phyloP scores from a whole-genome alignment of 2,888 invertebrate species.

The Fissipunctia ypsillon region DNA sequence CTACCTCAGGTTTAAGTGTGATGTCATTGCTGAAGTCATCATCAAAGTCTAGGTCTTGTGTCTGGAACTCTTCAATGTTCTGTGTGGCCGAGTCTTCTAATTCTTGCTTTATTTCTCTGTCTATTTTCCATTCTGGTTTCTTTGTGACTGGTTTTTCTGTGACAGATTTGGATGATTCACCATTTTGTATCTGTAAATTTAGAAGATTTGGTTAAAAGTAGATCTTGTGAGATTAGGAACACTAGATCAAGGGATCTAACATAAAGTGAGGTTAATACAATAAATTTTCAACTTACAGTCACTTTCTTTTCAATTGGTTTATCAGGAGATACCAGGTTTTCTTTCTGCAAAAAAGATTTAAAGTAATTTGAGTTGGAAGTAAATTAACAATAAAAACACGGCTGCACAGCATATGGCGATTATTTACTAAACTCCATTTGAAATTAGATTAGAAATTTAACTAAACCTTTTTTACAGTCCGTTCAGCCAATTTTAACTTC shows the following conservation, averaged over 20 bases:
- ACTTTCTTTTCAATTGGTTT: slow-evolving; percentile 43
- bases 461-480: no score
- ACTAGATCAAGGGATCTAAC: no score
- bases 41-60: slow-evolving; percentile 86
- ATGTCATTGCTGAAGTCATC: slow-evolving; percentile 86
- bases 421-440: no score
- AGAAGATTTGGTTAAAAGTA: neutral
- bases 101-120: slow-evolving; percentile 86
- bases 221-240: neutral
- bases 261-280: neutral
- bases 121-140: slow-evolving; percentile 85
- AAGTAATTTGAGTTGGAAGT: neutral
- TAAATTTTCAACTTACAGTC: slow-evolving; percentile 45
- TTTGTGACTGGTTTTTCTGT: slow-evolving; percentile 67
- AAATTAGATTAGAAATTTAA: no score
- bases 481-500: no score
- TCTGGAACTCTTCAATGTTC: slow-evolving; percentile 86
- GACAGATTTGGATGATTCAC: slow-evolving; percentile 56
- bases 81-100: slow-evolving; percentile 84
- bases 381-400: neutral
- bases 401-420: neutral
- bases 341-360: slow-evolving; percentile 57
- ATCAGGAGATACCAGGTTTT: slow-evolving; percentile 54
- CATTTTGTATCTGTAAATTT: slow-evolving; percentile 66
- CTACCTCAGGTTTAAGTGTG: slow-evolving; percentile 63